Percentiles rank a stretch among this genome's conserved stretches.
phyloP scores from a whole-genome alignment of 2,888 invertebrate genomes.

The Elmis aenea region DNA sequence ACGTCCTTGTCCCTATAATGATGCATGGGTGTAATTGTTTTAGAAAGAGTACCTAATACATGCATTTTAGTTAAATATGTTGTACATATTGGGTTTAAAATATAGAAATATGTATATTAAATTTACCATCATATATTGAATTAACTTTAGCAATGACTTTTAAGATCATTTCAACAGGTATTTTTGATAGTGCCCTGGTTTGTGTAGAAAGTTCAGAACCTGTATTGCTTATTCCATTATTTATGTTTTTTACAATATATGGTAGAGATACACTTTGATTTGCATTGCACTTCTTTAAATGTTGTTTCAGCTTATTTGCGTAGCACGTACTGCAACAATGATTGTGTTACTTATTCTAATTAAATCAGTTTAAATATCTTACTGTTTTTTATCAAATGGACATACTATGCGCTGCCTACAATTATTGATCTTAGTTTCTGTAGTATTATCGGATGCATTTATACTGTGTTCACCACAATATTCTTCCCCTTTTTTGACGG shows the following conservation, averaged over 20 bases:
- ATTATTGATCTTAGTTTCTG: slow-evolving; percentile 21
- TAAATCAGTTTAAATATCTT: slow-evolving; percentile 37
- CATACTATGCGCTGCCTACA: slow-evolving; percentile 57
- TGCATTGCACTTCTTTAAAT: slow-evolving; percentile 70
- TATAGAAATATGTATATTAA: too few species aligned
- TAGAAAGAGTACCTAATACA: too few species aligned
- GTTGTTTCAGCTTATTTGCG: slow-evolving; percentile 61
- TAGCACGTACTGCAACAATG: slow-evolving; percentile 58
- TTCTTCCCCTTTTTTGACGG: slow-evolving; percentile 59
- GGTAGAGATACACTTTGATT: slow-evolving; percentile 49
- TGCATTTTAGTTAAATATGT: too few species aligned
- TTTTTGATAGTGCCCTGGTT: slow-evolving; percentile 41
- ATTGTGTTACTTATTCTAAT: slow-evolving; percentile 3
- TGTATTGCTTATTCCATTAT: slow-evolving; percentile 39
- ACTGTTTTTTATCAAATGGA: slow-evolving; percentile 71
- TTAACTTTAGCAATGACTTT: slow-evolving; percentile 47
- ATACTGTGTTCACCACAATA: slow-evolving; percentile 71
- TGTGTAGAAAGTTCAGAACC: slow-evolving; percentile 16
- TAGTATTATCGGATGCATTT: slow-evolving; percentile 12
- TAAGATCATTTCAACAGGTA: slow-evolving; percentile 41
- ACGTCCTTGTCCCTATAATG: too few species aligned
- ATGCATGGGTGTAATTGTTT: too few species aligned
- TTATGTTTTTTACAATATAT: slow-evolving; percentile 53
- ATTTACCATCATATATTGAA: slow-evolving; percentile 39
- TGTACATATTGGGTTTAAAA: too few species aligned